Percentiles rank a stretch among this genome's conserved stretches.
phyloP scores from a whole-genome alignment of 2,888 invertebrate species.

The Cyaniris semiargus region DNA sequence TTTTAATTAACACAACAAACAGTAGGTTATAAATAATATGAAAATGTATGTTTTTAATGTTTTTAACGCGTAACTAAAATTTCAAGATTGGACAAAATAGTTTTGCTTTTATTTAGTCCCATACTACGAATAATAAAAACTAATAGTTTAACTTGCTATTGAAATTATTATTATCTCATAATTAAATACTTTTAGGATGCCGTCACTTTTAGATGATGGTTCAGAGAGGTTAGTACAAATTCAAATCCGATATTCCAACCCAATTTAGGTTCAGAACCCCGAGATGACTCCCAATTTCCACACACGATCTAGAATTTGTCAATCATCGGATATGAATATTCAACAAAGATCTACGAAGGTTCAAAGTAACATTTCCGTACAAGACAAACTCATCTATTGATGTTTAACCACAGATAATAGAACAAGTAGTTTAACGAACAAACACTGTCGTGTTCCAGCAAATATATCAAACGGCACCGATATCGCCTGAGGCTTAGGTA shows the following conservation, averaged over 20 bases:
- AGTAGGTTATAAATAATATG: too few species aligned
- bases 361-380: constrained; percentile 31
- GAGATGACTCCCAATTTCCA: constrained; percentile 1
- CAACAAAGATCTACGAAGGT: constrained; percentile 25
- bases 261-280: neutral
- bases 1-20: too few species aligned
- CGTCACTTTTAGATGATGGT: neutral
- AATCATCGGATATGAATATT: constrained; percentile 21
- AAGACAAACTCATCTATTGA: constrained; percentile 35
- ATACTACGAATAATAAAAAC: too few species aligned
- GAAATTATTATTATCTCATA: too few species aligned
- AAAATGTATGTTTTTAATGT: too few species aligned
- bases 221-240: neutral
- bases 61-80: too few species aligned
- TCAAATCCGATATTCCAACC: neutral
- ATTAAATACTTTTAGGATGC: too few species aligned
- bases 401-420: too few species aligned
- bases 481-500: constrained; percentile 20
- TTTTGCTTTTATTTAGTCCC: too few species aligned
- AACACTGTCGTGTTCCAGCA: constrained; percentile 31
- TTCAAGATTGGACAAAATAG: too few species aligned
- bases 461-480: constrained; percentile 32
- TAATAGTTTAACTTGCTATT: too few species aligned
- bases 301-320: constrained; percentile 22
- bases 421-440: too few species aligned